These are phyloP conservation scores for Sorex fumeus DNA, from an alignment of 2,113 vertebrate species.

Conservation along the genomic window DNA sequence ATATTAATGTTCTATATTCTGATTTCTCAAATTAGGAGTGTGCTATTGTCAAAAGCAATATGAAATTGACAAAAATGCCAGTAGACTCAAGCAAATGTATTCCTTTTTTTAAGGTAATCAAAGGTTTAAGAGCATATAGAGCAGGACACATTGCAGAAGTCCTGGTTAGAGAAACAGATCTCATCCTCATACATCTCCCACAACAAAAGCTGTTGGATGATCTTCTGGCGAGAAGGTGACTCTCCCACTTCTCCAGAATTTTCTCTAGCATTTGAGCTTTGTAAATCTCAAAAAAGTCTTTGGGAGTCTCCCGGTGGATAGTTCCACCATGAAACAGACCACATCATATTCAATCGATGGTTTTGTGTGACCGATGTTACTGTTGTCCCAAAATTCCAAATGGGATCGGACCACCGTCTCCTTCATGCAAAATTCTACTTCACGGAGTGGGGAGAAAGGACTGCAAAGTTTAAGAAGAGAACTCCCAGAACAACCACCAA, in stretches of 20 bases:
- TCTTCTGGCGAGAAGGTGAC: not conserved
- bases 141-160: rapidly evolving
- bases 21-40: slow-evolving; percentile 40
- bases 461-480: too few relatives aligned
- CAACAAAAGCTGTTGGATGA: not conserved
- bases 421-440: too few relatives aligned
- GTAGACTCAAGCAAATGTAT: not conserved
- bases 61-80: not conserved
- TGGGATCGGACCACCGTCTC: too few relatives aligned
- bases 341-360: too few relatives aligned
- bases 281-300: too few relatives aligned
- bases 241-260: not conserved
- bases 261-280: not conserved
- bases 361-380: too few relatives aligned
- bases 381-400: too few relatives aligned
- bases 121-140: not conserved
- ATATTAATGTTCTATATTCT: slow-evolving; percentile 39
- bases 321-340: too few relatives aligned
- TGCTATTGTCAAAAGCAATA: slow-evolving; percentile 27
- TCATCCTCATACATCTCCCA: not conserved
- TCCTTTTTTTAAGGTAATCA: not conserved
- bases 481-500: too few relatives aligned
- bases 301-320: too few relatives aligned
- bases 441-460: too few relatives aligned
- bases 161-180: not conserved